These are phyloP conservation scores for Xiphophorus maculatus DNA, from an alignment of 2,113 vertebrate genomes.

Conservation along the genomic window DNA sequence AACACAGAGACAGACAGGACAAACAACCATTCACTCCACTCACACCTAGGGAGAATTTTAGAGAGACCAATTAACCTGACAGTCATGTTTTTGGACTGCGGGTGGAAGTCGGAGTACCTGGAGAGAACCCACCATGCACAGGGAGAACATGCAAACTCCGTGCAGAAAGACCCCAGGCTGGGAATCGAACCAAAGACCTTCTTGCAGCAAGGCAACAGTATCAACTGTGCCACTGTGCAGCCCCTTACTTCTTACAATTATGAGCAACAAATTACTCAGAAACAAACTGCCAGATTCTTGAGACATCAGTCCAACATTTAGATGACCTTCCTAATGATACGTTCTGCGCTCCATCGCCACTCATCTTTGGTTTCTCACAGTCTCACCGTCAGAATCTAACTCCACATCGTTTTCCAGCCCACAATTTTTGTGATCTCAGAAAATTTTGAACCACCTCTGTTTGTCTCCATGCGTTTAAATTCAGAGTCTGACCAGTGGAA, in stretches of 20 bases:
- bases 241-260: background rate
- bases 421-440: constrained; percentile 41
- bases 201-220: no score
- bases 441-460: constrained; percentile 37
- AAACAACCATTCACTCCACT: no score
- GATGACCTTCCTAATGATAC: constrained; percentile 3
- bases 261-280: background rate
- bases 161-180: no score
- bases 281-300: background rate
- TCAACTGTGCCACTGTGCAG: no score
- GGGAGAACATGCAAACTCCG: no score
- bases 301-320: background rate
- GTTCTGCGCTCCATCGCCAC: background rate
- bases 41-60: no score
- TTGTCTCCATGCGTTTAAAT: constrained; percentile 9
- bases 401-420: constrained; percentile 32
- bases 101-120: no score
- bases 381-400: constrained; percentile 9
- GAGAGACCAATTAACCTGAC: no score
- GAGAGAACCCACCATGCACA: no score
- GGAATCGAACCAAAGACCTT: no score
- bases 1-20: no score
- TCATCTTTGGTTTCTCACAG: constrained; percentile 14
- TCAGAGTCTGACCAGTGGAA: constrained; percentile 45
- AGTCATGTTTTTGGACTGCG: no score